Percentiles rank a stretch among this genome's conserved stretches.
Conservation (phyloP, 2,113 vertebrate genomes). For the Forbesichthys agassizii region DNA sequence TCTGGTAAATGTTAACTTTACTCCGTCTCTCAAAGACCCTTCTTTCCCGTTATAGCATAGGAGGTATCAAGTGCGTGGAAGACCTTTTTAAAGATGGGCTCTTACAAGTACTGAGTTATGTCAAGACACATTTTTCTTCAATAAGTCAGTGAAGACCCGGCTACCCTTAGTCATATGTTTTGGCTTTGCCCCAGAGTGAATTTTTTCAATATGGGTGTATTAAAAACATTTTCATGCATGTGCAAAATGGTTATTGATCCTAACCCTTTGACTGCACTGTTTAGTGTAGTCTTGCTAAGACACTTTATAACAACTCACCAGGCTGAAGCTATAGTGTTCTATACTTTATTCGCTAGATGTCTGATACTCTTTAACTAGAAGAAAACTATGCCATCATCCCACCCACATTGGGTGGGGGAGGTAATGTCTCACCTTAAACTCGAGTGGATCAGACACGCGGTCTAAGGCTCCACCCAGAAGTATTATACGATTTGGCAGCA, state of each 20-base stretch:
- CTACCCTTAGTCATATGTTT: neutral
- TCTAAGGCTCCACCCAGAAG: conserved; percentile 1
- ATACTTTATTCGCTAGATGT: conserved; percentile 7
- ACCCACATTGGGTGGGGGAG: conserved; percentile 4
- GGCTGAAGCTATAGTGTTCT: conserved; percentile 5
- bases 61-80: conserved; percentile 13
- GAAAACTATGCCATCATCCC: conserved; percentile 1
- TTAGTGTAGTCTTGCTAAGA: neutral
- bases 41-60: conserved; percentile 5
- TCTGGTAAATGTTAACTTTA: neutral
- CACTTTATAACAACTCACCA: neutral
- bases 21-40: conserved; percentile 1
- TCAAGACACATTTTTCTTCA: neutral
- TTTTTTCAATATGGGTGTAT: neutral
- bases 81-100: conserved; percentile 12
- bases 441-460: neutral
- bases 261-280: neutral
- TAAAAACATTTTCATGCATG: neutral
- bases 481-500: neutral
- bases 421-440: conserved; percentile 8
- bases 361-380: conserved; percentile 9
- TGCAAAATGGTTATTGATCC: neutral
- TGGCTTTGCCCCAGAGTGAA: neutral
- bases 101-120: neutral
- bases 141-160: neutral